A percentile compares a stretch with the other conserved stretches of the same genome.
phyloP scores from a whole-genome alignment of 2,888 invertebrate genomes.

The Diarsia rubi region DNA sequence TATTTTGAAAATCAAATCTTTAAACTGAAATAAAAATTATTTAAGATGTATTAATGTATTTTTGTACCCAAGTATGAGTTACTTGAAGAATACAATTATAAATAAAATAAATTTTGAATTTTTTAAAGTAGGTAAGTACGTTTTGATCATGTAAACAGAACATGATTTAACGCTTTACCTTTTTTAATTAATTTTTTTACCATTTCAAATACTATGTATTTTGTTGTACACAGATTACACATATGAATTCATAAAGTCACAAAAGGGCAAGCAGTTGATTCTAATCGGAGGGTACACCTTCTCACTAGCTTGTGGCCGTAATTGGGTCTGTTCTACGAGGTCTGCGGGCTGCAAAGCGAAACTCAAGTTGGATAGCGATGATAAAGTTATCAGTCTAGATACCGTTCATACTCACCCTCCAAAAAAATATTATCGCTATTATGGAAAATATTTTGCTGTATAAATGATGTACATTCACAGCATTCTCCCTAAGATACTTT shows the following conservation, averaged over 20 bases:
- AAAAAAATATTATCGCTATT: not conserved
- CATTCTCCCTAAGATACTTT: not conserved
- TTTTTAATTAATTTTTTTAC: not conserved
- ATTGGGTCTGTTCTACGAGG: conserved; percentile 65
- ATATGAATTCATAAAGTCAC: conserved; percentile 48
- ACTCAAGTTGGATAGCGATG: conserved; percentile 25
- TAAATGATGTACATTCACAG: not conserved
- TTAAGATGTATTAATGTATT: not conserved
- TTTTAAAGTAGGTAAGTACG: not conserved
- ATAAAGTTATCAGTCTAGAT: conserved; percentile 17
- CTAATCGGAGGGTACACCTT: conserved; percentile 72
- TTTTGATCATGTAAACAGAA: not conserved
- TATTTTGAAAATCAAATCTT: not conserved
- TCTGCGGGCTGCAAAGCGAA: conserved; percentile 47
- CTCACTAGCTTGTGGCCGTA: conserved; percentile 16
- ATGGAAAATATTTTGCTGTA: conserved; percentile 1
- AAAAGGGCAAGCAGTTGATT: conserved; percentile 60
- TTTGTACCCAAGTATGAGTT: not conserved
- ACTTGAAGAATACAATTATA: not conserved
- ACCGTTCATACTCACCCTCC: conserved; percentile 53
- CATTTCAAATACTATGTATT: not conserved
- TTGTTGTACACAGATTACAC: conserved; percentile 29
- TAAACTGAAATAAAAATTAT: not conserved
- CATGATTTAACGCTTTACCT: no score
- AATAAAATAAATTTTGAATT: not conserved